phyloP scores from a whole-genome alignment of 2,113 vertebrate genomes.

The Gopherus flavomarginatus region DNA sequence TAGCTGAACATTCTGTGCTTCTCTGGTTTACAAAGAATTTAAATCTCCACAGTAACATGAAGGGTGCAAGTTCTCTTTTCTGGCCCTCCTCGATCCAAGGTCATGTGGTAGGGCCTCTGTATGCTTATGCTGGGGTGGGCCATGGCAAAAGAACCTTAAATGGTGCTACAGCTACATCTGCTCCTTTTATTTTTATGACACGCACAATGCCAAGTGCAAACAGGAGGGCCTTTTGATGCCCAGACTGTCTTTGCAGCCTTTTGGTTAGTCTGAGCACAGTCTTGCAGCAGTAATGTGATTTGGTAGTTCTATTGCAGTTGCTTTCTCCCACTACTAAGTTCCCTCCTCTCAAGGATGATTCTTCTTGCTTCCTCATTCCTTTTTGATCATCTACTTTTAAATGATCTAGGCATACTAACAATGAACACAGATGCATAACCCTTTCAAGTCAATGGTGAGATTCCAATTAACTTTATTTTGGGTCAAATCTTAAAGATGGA shows the following conservation, averaged over 20 bases:
- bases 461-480: not conserved
- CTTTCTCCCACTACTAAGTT: not conserved
- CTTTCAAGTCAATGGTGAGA: not conserved
- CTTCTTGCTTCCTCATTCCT: not conserved
- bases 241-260: not conserved
- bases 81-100: not conserved
- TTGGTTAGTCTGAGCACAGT: not conserved
- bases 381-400: not conserved
- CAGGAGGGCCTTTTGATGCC: not conserved
- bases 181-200: conserved; percentile 1
- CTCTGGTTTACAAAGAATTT: conserved; percentile 48
- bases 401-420: not conserved
- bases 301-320: not conserved
- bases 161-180: conserved; percentile 33
- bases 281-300: not conserved
- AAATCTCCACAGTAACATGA: not conserved
- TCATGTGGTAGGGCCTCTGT: not conserved
- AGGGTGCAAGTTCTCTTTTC: conserved; percentile 11
- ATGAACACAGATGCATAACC: not conserved
- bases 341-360: not conserved
- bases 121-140: not conserved
- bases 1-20: conserved; percentile 13
- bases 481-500: accelerated
- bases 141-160: conserved; percentile 16
- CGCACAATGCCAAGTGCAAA: conserved; percentile 1